Base-by-base conservation (phyloP, 2,888 invertebrate genomes). In the Latrodectus elegans region DNA sequence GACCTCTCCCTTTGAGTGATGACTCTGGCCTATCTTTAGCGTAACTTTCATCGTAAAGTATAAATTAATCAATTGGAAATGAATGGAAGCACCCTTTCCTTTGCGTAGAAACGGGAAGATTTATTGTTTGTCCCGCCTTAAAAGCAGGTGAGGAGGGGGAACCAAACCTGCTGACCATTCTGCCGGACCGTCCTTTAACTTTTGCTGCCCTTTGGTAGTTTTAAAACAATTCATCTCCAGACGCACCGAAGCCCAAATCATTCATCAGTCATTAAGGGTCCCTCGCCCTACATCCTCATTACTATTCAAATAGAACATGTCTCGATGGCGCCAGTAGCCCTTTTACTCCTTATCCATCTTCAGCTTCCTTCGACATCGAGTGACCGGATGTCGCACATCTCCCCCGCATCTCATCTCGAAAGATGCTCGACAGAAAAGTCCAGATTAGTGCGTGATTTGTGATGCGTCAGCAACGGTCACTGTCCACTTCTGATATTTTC, bases 201-300 rank as follows among this genome's bases (percentile, higher is more conserved):
- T 55, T 55, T 53, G 38, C 67, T 12, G 26, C 67, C 22, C 26
- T 68, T 17, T 68, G 67, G 22, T 22, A 26, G 22, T 65, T 76
- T 12, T 65, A 51, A 60, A 65, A 65, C 80, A 51, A 80, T 80
- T 73, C 73, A 65, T 71, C 72, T 80, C 64, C 49, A n/a, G 10
- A 49, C 72, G 49, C 72, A 64, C 22, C 49, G 60, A 17, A 51
- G 64, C 53, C 17, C 68, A 53, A 74, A 73, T 51, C 73, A 60
- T 74, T 75, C 82, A 83, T 83, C 82, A 83, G 75, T 75, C 75
- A 76, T 75, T 76, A 76, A 65, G 38, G 22, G 76, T 49, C 67
- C 60, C 72, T 52, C 49, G 53, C 52, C 52, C 65, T 15, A 49
- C n/a, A 60, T 60, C 14, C 72, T 68, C 80, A 80, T 80, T 80